Conservation (phyloP, 2,888 invertebrate species). For the Notodonta ziczac region DNA sequence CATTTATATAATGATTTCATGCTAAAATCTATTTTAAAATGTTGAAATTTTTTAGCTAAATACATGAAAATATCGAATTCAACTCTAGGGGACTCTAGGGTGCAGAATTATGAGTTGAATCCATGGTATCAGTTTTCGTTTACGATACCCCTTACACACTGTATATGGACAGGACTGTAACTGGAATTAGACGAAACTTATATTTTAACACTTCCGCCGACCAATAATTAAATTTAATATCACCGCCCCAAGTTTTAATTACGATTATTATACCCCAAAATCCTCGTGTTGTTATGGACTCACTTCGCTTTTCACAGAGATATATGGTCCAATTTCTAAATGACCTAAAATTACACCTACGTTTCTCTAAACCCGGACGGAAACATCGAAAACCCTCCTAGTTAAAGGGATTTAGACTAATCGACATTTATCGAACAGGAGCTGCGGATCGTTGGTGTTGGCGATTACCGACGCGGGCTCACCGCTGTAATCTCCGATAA, state of each 20-base stretch:
- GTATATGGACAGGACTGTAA: not conserved
- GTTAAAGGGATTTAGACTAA: slow-evolving; percentile 24
- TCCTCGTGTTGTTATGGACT: slow-evolving; percentile 18
- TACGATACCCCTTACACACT: too few species aligned
- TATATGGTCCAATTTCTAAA: not conserved
- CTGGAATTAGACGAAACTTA: slow-evolving; percentile 7
- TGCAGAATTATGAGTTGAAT: too few species aligned
- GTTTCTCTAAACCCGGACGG: slow-evolving; percentile 1
- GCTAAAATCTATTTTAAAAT: too few species aligned
- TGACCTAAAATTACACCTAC: not conserved
- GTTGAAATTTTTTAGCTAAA: too few species aligned
- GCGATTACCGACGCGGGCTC: slow-evolving; percentile 12
- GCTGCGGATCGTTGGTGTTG: slow-evolving; percentile 16
- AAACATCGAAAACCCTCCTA: slow-evolving; percentile 7
- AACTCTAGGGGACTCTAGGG: not conserved
- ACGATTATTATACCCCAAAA: slow-evolving; percentile 44
- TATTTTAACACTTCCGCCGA: slow-evolving; percentile 19
- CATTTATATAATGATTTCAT: too few species aligned
- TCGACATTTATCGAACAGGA: slow-evolving; percentile 33
- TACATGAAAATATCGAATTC: too few species aligned
- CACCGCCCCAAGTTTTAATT: slow-evolving; percentile 56
- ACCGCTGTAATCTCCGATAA: slow-evolving; percentile 17
- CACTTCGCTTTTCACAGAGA: slow-evolving; percentile 5
- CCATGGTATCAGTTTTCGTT: too few species aligned
- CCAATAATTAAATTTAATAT: slow-evolving; percentile 52